These are phyloP conservation scores for Campoplex capitator DNA, from an alignment of 2,888 invertebrate genomes.

Conservation along the genomic window DNA sequence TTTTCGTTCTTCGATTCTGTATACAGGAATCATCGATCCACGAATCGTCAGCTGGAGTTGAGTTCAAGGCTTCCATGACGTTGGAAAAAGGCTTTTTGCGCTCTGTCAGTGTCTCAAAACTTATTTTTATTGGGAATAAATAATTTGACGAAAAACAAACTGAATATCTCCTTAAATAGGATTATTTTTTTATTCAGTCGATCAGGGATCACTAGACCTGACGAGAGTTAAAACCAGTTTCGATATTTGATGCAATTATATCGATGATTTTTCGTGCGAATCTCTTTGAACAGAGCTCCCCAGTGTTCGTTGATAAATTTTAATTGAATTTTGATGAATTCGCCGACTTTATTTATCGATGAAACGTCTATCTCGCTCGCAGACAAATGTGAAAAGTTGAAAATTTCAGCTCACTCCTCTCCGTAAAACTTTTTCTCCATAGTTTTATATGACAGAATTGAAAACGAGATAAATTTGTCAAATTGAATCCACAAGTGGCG, in stretches of 20 bases:
- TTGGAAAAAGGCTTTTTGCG: not conserved
- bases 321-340: slow-evolving; percentile 11
- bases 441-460: slow-evolving; percentile 25
- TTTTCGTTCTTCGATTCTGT: not conserved
- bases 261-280: slow-evolving; percentile 27
- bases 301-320: slow-evolving; percentile 3
- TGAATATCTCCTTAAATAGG: not conserved
- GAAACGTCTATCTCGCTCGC: not conserved
- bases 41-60: not conserved
- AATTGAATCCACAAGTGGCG: slow-evolving; percentile 69
- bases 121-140: not conserved
- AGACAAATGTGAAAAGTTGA: slow-evolving; percentile 23
- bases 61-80: not conserved
- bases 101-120: not conserved
- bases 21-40: not conserved
- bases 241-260: slow-evolving; percentile 8
- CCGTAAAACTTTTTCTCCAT: not conserved
- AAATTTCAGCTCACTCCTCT: not conserved
- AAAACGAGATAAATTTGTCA: slow-evolving; percentile 53
- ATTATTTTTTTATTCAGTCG: not conserved
- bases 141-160: not conserved
- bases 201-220: not conserved
- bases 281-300: not conserved
- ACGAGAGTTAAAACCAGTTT: not conserved
- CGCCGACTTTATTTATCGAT: slow-evolving; percentile 2